phyloP scores from a whole-genome alignment of 92 coral and sea anemone genomes.

The Actinernus sp. region DNA sequence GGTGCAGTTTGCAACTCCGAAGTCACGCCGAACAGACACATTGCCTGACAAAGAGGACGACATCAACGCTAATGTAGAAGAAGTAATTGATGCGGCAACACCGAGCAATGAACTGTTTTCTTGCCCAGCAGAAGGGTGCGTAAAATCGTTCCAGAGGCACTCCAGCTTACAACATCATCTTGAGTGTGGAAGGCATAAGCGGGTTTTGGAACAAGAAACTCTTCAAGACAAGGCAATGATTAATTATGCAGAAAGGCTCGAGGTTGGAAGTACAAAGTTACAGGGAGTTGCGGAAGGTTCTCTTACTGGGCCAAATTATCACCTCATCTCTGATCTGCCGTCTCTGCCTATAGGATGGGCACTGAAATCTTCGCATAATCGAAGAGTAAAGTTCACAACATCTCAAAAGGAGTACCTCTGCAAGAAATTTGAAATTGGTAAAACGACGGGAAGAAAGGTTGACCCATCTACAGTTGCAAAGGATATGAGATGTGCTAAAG shows the following conservation, averaged over 20 bases:
- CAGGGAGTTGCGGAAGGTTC: too few relatives aligned
- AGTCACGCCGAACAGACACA: too few relatives aligned
- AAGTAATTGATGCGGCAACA: too few relatives aligned
- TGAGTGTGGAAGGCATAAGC: too few relatives aligned
- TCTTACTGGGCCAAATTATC: too few relatives aligned
- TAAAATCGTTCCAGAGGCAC: slow-evolving; percentile 3
- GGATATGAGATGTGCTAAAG: slow-evolving; percentile 23
- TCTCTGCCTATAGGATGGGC: slow-evolving; percentile 65
- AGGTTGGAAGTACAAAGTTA: too few relatives aligned
- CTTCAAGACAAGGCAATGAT: slow-evolving; percentile 4
- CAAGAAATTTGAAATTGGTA: slow-evolving; percentile 24
- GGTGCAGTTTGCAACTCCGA: too few relatives aligned
- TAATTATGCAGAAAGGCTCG: not conserved
- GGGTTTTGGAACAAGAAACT: slow-evolving; percentile 8
- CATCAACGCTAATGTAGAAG: too few relatives aligned
- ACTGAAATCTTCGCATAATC: slow-evolving; percentile 12
- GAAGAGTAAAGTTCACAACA: slow-evolving; percentile 19
- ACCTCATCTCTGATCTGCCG: too few relatives aligned
- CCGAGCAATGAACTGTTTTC: not conserved
- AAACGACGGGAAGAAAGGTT: slow-evolving; percentile 14
- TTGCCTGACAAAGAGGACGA: too few relatives aligned
- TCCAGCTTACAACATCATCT: not conserved
- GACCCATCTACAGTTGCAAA: slow-evolving; percentile 28
- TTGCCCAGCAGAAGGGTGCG: slow-evolving; percentile 25
- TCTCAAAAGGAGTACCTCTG: slow-evolving; percentile 15